Evolutionary conservation across 2,888 invertebrate species (phyloP).

Genomic region (Agrenia bidenticulata): DNA sequence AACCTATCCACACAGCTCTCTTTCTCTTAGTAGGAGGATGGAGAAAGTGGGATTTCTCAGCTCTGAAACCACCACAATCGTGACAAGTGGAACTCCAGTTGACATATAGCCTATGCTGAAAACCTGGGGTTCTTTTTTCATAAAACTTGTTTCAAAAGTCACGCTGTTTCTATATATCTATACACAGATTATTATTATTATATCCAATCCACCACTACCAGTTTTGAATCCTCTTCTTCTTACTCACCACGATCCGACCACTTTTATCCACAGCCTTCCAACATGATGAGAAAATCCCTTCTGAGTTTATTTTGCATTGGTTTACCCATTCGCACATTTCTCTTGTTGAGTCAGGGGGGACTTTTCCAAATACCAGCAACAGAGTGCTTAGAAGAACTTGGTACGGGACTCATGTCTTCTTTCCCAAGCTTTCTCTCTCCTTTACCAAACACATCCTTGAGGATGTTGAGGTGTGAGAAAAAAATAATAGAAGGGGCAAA

Average conservation of each 20-base stretch:
- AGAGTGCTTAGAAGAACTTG: no score
- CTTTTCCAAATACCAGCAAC: no score
- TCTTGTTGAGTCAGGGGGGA: background rate
- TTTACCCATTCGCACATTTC: background rate
- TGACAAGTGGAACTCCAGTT: constrained; percentile 36
- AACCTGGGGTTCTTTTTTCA: no score
- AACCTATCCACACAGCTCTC: constrained; percentile 13
- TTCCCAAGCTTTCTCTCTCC: no score
- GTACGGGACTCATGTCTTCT: no score
- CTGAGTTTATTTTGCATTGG: constrained; percentile 22
- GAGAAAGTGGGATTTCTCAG: background rate
- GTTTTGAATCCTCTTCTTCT: no score
- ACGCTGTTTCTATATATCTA: no score
- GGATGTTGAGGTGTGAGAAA: background rate
- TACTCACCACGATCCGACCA: no score
- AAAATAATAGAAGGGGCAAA: background rate
- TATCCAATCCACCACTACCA: no score
- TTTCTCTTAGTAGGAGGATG: constrained; percentile 10
- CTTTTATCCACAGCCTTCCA: background rate
- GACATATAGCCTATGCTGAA: constrained; percentile 21
- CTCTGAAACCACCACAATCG: constrained; percentile 7
- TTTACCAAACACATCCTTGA: background rate
- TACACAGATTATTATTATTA: no score
- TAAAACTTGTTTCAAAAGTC: no score
- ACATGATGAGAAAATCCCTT: constrained; percentile 24